Evolutionary conservation across 2,888 invertebrate species (phyloP), one percentile per base, ranked within the genome.

Genomic region (Brachyopa scutellaris): DNA sequence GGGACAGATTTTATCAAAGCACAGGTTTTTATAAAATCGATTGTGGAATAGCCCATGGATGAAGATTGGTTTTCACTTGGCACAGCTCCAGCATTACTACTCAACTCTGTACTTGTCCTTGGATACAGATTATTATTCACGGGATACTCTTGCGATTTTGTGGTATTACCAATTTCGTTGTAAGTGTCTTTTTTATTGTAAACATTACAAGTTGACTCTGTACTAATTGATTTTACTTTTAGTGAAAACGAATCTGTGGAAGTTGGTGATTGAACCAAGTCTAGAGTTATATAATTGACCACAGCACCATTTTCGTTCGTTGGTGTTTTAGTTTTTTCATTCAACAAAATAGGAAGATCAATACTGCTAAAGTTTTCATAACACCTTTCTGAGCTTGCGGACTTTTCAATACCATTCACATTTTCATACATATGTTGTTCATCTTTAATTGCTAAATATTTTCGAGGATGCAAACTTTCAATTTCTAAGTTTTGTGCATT

Each of bases 11-110:
- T 94, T 15, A 95, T 95, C 23, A 98, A 92, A 17, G 98, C 98
- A 62, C 95, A 95, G 0, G 98, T 98, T 91, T 96, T 96, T 87
- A 97, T 95, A 90, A 98, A 98, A 91, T 98, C 98, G 86, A 98
- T 99, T 0, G 96, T 96, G 6, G 96, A 96, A 88, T 97, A 98
- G 55, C 96, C 95, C 85, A 94, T 82, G n/a, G 77, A 72, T 15
- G 73, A 19, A 15, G 70, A 74, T 2, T 92, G 59, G 15, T 11
- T 47, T 0, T 47, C 55, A 29, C 21, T 47, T 1, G 38, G 13
- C 59, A 21, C 21, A 21, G 19, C 33, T 13, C n/a, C 11, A 21
- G 11, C 8, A n/a, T 42, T 72, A 40, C 21, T 55, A 42, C 17
- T 23, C 8, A 69, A 7, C 7, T 80, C 79, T 4, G 45, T 23